These are phyloP conservation scores for Plusia festucae DNA, from an alignment of 2,888 invertebrate genomes.

Conservation along the genomic window DNA sequence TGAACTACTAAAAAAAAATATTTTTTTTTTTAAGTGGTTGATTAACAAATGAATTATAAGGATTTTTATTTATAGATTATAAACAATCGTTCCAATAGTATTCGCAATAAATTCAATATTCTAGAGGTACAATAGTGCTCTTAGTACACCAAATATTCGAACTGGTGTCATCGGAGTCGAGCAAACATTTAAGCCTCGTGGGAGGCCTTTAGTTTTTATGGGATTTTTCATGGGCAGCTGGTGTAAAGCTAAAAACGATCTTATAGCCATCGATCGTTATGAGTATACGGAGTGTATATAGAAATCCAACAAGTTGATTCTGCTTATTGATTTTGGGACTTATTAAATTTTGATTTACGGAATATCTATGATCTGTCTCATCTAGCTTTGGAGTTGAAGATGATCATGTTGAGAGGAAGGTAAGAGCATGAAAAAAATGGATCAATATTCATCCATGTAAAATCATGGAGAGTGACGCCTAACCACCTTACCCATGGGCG, in stretches of 20 bases:
- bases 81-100: neutral
- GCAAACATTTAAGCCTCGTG: slow-evolving; percentile 1
- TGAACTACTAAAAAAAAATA: no score
- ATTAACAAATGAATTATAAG: no score
- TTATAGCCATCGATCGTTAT: neutral
- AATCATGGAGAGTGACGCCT: no score
- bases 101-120: neutral
- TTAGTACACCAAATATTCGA: neutral
- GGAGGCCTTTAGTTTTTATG: slow-evolving; percentile 6
- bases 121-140: neutral
- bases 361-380: no score
- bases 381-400: no score
- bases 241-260: neutral
- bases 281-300: neutral
- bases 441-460: no score
- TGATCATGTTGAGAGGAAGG: no score
- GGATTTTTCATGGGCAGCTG: neutral
- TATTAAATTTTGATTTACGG: neutral
- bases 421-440: no score
- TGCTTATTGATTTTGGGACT: neutral
- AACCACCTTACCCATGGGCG: no score
- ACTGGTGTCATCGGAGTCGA: neutral
- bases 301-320: neutral
- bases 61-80: no score
- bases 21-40: no score